Base-by-base conservation (phyloP, 2,113 vertebrate species). In the Alouatta palliata region DNA sequence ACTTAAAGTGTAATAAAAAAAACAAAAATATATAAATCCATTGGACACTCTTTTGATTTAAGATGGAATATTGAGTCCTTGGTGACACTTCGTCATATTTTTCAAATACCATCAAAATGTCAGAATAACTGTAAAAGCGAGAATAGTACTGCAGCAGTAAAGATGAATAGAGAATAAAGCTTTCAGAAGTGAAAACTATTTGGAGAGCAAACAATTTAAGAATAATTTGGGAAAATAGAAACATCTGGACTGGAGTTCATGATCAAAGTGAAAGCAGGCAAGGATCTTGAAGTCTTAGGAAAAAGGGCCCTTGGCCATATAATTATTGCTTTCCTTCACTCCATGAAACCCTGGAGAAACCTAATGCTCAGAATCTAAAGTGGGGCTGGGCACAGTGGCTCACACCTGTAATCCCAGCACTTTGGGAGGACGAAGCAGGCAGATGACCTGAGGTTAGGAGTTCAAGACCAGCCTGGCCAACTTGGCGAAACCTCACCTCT, bases 91-190 rank as follows among this genome's bases (percentile, higher is more conserved):
- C 17, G 68, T 20, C 13, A n/a, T 87, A 54, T 85, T 73, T 97
- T 87, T 47, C 32, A 83, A 90, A 87, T 80, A n/a, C 23, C 40
- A n/a, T 87, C 23, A 90, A 77, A 79, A 92, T 87, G 21, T 87
- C 49, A 45, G 20, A 82, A 43, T 86, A 70, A 45, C 11, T 92
- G 7, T 87, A 76, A 52, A 81, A 80, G 5, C 40, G 19, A 83
- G 52, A 68, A 45, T 70, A 70, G 54, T 20, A 25, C 23, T 61
- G 10, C 37, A 75, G 8, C 68, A 77, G 6, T 37, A 85, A 89
- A 49, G 45, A 17, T 0, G 6, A 40, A 23, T 77, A n/a, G 20
- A 47, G 20, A 87, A 64, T 79, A 82, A 93, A 95, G 23, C 10
- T 79, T 14, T 79, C 20, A 54, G 11, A 96, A 43, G 6, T 88